These are phyloP conservation scores for Monopterus albus DNA, from an alignment of 2,113 vertebrate species.

Conservation along the genomic window DNA sequence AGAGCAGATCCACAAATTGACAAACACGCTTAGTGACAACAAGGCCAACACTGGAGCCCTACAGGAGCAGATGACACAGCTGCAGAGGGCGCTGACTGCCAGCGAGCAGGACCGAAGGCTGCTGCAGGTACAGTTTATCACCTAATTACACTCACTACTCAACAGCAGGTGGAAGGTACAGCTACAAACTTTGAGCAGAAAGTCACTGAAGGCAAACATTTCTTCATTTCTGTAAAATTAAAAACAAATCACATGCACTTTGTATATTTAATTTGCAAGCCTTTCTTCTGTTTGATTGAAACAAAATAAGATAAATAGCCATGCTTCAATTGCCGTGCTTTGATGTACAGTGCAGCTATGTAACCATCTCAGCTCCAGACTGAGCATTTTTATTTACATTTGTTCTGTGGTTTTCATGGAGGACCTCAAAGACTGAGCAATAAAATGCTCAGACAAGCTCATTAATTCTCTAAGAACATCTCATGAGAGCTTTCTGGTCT, in stretches of 20 bases:
- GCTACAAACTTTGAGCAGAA: not conserved
- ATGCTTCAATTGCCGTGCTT: slow-evolving; percentile 19
- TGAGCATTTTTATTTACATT: slow-evolving; percentile 63
- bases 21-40: slow-evolving; percentile 70
- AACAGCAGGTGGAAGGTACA: no score
- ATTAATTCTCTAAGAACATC: slow-evolving; percentile 70
- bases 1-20: slow-evolving; percentile 79
- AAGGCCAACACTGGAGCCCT: slow-evolving; percentile 63
- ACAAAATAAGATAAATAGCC: slow-evolving; percentile 50
- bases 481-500: slow-evolving; percentile 70
- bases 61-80: slow-evolving; percentile 78
- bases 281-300: slow-evolving; percentile 41
- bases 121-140: slow-evolving; percentile 78
- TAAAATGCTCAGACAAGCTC: slow-evolving; percentile 64
- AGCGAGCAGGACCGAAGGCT: slow-evolving; percentile 81
- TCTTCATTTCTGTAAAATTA: no score
- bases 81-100: slow-evolving; percentile 79
- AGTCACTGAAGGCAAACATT: no score
- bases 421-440: slow-evolving; percentile 61
- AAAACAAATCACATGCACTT: not conserved
- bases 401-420: slow-evolving; percentile 60
- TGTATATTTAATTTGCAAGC: slow-evolving; percentile 4
- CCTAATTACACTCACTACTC: not conserved
- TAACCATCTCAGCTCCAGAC: slow-evolving; percentile 47
- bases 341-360: slow-evolving; percentile 58